These are phyloP conservation scores for Eupithecia subumbrata DNA, from an alignment of 2,888 invertebrate species.

Conservation along the genomic window DNA sequence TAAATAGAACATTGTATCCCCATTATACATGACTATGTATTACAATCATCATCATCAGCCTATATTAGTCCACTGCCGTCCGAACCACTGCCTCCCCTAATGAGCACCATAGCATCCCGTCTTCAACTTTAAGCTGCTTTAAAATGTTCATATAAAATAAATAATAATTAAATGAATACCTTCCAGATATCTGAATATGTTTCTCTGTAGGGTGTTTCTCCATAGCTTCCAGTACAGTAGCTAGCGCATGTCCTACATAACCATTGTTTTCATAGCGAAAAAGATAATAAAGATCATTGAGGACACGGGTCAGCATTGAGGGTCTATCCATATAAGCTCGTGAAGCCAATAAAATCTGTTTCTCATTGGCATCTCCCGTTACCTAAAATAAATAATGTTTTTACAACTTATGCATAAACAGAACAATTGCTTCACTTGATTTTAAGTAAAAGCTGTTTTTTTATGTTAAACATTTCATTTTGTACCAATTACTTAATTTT, in stretches of 20 bases:
- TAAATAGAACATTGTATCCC: background rate
- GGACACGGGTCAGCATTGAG: constrained; percentile 90
- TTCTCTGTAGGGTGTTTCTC: constrained; percentile 92
- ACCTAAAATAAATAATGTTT: constrained; percentile 83
- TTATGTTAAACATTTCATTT: background rate
- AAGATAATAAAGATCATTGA: constrained; percentile 95
- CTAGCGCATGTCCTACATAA: constrained; percentile 89
- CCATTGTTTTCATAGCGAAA: constrained; percentile 93
- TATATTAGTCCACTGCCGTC: background rate
- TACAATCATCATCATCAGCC: background rate
- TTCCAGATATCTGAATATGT: constrained; percentile 96
- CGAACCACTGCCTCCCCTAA: background rate
- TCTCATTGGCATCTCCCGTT: constrained; percentile 95
- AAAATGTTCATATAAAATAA: background rate
- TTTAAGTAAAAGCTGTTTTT: background rate
- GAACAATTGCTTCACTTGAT: too few species aligned
- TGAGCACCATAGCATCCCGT: background rate
- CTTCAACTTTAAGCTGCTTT: background rate
- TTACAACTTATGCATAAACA: background rate
- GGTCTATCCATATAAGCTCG: constrained; percentile 93
- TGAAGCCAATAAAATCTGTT: constrained; percentile 94
- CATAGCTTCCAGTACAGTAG: constrained; percentile 95
- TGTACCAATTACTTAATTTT: background rate
- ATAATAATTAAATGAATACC: constrained; percentile 75
- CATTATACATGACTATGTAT: background rate